These are phyloP conservation scores for Mactra quadrangularis DNA, from an alignment of 1,140 invertebrate species.

Conservation along the genomic window DNA sequence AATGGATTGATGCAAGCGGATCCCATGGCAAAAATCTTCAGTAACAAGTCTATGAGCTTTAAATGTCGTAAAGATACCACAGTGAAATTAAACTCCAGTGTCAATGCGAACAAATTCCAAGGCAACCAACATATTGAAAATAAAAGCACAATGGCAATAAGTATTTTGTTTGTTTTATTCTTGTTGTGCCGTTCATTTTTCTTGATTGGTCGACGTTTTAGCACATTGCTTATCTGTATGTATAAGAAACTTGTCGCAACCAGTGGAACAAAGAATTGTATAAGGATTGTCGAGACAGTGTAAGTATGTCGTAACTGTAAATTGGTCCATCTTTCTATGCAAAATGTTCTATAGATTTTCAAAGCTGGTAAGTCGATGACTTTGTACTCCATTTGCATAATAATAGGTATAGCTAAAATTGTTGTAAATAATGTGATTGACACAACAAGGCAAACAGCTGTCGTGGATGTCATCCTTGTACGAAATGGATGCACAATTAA, in stretches of 20 bases:
- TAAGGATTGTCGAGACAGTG: conserved; percentile 74
- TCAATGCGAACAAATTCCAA: conserved; percentile 80
- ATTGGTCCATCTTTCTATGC: conserved; percentile 79
- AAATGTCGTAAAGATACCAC: conserved; percentile 72
- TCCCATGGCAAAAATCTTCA: conserved; percentile 86
- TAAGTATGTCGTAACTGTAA: conserved; percentile 71
- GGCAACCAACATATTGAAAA: conserved; percentile 92
- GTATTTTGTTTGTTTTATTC: conserved; percentile 91
- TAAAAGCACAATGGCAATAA: conserved; percentile 97
- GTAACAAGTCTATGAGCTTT: conserved; percentile 76
- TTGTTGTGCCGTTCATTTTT: conserved; percentile 85
- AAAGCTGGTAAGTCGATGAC: conserved; percentile 66
- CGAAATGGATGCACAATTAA: conserved; percentile 87
- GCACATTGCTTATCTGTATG: conserved; percentile 76
- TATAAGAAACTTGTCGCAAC: conserved; percentile 77
- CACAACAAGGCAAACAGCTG: conserved; percentile 71
- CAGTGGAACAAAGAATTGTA: conserved; percentile 81
- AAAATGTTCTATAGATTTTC: conserved; percentile 70
- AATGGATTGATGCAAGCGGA: conserved; percentile 94
- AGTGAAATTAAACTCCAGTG: conserved; percentile 74
- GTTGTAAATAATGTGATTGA: conserved; percentile 75
- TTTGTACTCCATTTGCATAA: conserved; percentile 74
- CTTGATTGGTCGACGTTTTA: conserved; percentile 76
- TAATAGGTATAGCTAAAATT: conserved; percentile 77
- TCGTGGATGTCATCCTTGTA: conserved; percentile 73